Percentiles rank a stretch among this genome's conserved stretches.
Evolutionary conservation across 2,888 invertebrate genomes (phyloP).

Genomic region (Disparrhopalites patrizii): DNA sequence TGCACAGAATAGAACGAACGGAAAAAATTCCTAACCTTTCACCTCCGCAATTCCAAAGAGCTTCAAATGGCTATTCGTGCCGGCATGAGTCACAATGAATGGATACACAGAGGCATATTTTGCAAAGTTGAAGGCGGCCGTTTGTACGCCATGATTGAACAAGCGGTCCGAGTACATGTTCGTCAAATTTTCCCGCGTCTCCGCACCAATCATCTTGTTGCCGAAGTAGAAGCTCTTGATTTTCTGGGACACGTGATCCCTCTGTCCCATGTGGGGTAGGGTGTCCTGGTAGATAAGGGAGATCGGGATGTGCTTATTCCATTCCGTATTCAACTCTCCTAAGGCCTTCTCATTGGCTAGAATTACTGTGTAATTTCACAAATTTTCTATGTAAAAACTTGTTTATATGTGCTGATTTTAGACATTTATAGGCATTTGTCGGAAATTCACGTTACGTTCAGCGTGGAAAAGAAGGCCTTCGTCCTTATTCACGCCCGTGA

Average conservation of each 20-base stretch:
- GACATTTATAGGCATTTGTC: too few relatives aligned
- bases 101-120: constrained; percentile 18
- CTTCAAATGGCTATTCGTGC: constrained; percentile 12
- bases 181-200: constrained; percentile 15
- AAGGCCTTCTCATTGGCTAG: constrained; percentile 7
- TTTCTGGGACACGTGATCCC: constrained; percentile 18
- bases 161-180: constrained; percentile 19
- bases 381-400: too few relatives aligned
- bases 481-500: constrained; percentile 19
- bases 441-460: background rate
- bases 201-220: constrained; percentile 21
- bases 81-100: constrained; percentile 8
- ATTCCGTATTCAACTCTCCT: constrained; percentile 16
- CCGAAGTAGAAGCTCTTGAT: constrained; percentile 25
- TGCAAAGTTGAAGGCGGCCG: constrained; percentile 26
- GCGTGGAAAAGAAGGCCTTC: constrained; percentile 18
- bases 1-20: too few relatives aligned
- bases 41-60: constrained; percentile 8
- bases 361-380: constrained; percentile 11
- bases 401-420: too few relatives aligned
- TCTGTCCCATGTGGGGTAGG: constrained; percentile 3
- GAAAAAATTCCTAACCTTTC: too few relatives aligned
- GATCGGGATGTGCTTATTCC: constrained; percentile 6
- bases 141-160: constrained; percentile 19
- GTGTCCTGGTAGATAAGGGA: constrained; percentile 11